These are phyloP conservation scores for Heliocidaris erythrogramma DNA, from an alignment of 35 echinoderm and acorn worm species.

Conservation along the genomic window DNA sequence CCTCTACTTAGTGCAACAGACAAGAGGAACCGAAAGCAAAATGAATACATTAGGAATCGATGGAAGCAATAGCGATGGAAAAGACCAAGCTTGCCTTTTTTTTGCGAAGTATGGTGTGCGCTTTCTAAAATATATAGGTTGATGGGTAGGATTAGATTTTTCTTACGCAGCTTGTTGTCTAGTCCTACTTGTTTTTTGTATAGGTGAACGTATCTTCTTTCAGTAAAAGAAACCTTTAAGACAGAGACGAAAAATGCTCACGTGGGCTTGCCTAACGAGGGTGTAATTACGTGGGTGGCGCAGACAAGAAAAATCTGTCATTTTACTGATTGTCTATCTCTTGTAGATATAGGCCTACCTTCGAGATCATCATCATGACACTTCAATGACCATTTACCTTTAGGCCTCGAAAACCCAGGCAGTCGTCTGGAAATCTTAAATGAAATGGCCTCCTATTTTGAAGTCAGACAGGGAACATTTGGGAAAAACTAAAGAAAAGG, in stretches of 20 bases:
- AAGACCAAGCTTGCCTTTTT: no score
- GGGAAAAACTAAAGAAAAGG: not conserved
- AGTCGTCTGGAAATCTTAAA: not conserved
- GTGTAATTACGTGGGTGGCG: not conserved
- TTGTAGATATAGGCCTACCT: not conserved
- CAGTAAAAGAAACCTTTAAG: not conserved
- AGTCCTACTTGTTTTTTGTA: no score
- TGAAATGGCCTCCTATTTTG: not conserved
- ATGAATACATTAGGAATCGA: no score
- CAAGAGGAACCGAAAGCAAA: no score
- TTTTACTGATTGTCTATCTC: not conserved
- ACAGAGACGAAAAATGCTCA: not conserved
- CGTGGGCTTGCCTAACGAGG: not conserved
- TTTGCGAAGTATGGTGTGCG: no score
- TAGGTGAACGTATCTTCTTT: no score
- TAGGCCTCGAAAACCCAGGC: not conserved
- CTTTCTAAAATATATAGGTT: no score
- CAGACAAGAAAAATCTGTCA: not conserved
- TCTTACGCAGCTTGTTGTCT: no score
- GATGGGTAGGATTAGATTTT: no score
- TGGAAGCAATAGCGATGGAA: no score
- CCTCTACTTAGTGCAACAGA: no score
- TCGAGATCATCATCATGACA: not conserved
- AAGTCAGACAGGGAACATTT: not conserved
- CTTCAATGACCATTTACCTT: not conserved